Evolutionary conservation across 1,140 invertebrate genomes (phyloP).

Genomic region (Archegozetes longisetosus): DNA sequence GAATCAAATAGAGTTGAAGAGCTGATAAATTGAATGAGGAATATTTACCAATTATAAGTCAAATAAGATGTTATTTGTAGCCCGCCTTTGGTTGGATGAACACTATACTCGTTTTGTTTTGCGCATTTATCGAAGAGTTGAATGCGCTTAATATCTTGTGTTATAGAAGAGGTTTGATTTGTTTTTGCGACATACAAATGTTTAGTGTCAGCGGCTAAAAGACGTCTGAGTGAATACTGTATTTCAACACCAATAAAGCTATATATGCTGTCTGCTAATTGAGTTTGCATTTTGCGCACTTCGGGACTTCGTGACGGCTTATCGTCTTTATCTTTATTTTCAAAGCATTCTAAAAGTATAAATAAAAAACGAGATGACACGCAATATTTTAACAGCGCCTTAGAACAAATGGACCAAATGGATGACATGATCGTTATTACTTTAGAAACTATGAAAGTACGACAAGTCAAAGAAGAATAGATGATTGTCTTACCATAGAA

Average conservation of each 20-base stretch:
- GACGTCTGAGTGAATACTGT: conserved; percentile 60
- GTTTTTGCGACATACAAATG: conserved; percentile 42
- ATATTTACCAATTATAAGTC: conserved; percentile 73
- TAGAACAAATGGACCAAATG: no score
- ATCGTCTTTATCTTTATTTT: not conserved
- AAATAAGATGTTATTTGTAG: conserved; percentile 60
- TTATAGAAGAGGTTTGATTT: conserved; percentile 22
- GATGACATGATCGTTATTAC: no score
- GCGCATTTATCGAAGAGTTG: not conserved
- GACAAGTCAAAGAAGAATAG: no score
- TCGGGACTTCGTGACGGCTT: not conserved
- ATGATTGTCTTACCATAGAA: conserved; percentile 31
- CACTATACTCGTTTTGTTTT: not conserved
- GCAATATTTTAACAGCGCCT: no score
- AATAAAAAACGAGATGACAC: no score
- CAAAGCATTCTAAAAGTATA: not conserved
- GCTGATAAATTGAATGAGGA: no score
- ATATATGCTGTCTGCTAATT: not conserved
- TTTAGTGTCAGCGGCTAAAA: conserved; percentile 72
- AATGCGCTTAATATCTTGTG: not conserved
- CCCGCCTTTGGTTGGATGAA: conserved; percentile 56
- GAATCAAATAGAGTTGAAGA: no score
- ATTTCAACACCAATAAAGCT: conserved; percentile 37
- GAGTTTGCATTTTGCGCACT: not conserved
- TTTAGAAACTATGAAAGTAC: no score